Conservation (phyloP, 2,797 vertebrate species). For the Percopsis omiscomaycus region DNA sequence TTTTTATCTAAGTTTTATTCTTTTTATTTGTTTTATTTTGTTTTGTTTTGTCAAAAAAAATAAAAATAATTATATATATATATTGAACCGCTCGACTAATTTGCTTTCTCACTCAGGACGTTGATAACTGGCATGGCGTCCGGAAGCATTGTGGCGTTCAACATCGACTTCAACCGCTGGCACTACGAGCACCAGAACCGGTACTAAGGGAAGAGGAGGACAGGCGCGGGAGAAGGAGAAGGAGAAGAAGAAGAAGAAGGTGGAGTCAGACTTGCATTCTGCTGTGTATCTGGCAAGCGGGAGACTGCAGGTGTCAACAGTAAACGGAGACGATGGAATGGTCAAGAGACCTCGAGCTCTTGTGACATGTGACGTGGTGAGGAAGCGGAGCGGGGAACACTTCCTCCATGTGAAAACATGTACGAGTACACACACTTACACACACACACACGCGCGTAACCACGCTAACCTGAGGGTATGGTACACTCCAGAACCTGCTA, state of each 20-base stretch:
- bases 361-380: conserved; percentile 45
- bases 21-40: background rate
- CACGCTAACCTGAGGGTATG: conserved; percentile 63
- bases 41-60: too few species aligned
- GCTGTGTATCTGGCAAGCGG: conserved; percentile 50
- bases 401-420: conserved; percentile 51
- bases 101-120: conserved; percentile 78
- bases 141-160: conserved; percentile 99
- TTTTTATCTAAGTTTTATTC: too few species aligned
- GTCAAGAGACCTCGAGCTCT: conserved; percentile 43
- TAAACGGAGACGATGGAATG: conserved; percentile 37
- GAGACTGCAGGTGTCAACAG: conserved; percentile 51
- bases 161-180: conserved; percentile 99
- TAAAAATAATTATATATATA: too few species aligned
- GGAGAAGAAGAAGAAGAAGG: conserved; percentile 8
- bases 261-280: conserved; percentile 40
- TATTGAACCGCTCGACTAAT: conserved; percentile 4
- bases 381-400: conserved; percentile 46
- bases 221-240: conserved; percentile 41
- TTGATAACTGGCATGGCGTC: conserved; percentile 99
- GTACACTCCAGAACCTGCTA: conserved; percentile 66
- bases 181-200: conserved; percentile 99
- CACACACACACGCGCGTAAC: conserved; percentile 13
- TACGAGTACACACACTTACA: conserved; percentile 19
- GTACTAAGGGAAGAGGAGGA: conserved; percentile 81